Evolutionary conservation across 2,888 invertebrate species (phyloP), one percentile per base, ranked within the genome.

Genomic region (Serripes groenlandicus): DNA sequence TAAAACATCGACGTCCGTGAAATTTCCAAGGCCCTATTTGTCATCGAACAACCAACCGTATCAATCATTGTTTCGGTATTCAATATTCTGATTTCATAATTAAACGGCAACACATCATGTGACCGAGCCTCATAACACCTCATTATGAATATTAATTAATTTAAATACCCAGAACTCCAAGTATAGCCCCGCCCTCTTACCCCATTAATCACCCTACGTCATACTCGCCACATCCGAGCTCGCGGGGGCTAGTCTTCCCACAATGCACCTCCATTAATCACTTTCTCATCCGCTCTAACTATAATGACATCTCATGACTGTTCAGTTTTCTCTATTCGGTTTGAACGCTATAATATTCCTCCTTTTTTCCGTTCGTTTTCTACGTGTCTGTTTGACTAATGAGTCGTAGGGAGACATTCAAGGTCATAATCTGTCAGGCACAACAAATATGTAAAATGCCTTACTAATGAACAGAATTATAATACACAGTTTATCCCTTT

Each of bases 231-330:
- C 64, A 34, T 64, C 34, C 35, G 35, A 35, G 35, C 64, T n/a
- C 64, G n/a, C 60, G 64, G 64, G 64, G 26, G 64, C 64, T n/a
- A 21, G 64, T 64, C 64, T 64, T 34, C 35, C 64, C 64, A 64
- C 64, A 64, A 64, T 64, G 64, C 64, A 64, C 35, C 18, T 32
- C 64, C n/a, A 64, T 64, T 64, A 64, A 64, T 64, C 64, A 64
- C 64, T 64, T 64, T 64, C 64, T 34, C 64, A 11, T 64, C 23
- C 64, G n/a, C 7, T 11, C 56, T 56, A n/a, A 56, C 56, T 56
- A 49, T 21, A 49, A 49, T 49, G 49, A 49, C 49, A 49, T 21
- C n/a, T n/a, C n/a, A n/a, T n/a, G n/a, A n/a, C n/a, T n/a, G n/a
- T n/a, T n/a, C n/a, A 21, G 15, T 49, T 49, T 49, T 21, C 21